Conservation (phyloP, 2,113 vertebrate genomes). For the Coptodon bakossiorum region DNA sequence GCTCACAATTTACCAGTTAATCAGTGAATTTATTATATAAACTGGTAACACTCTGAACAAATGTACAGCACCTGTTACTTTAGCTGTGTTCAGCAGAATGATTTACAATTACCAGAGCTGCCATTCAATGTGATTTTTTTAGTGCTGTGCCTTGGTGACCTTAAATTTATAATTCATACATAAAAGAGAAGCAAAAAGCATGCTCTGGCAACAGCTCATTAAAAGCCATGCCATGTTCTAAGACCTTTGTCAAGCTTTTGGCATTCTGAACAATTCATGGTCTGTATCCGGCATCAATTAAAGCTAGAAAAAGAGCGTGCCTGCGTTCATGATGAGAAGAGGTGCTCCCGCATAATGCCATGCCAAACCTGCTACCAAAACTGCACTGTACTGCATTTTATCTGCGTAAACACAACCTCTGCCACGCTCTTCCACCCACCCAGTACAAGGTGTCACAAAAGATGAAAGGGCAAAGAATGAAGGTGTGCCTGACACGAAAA, state of each 20-base stretch:
- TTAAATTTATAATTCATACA: background rate
- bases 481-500: background rate
- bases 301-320: background rate
- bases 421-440: background rate
- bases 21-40: background rate
- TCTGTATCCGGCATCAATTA: background rate
- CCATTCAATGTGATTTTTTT: background rate
- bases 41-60: background rate
- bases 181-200: background rate
- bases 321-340: background rate
- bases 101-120: background rate
- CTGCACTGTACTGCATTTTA: background rate
- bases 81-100: background rate
- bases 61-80: background rate
- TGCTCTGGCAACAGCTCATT: background rate
- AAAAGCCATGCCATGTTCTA: background rate
- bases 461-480: background rate
- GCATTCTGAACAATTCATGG: background rate
- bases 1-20: background rate
- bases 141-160: background rate
- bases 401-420: slow-evolving; percentile 2
- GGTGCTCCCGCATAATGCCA: background rate
- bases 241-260: background rate
- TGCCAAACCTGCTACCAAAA: background rate
- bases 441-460: background rate